Evolutionary conservation across 1,140 invertebrate species (phyloP).

Genomic region (Nephila pilipes): DNA sequence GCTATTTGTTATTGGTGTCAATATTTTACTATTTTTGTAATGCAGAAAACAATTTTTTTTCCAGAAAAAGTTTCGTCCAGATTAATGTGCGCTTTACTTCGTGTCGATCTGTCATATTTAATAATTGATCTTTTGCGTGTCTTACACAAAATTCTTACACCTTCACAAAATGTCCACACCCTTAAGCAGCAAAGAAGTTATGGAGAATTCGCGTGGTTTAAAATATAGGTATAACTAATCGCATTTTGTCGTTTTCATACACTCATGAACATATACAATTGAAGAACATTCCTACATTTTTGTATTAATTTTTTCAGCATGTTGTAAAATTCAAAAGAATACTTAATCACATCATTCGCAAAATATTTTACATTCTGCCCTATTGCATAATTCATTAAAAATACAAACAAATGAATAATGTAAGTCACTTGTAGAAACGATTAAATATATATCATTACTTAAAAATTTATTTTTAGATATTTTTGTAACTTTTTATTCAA

Average conservation of each 20-base stretch:
- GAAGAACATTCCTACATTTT: too few relatives aligned
- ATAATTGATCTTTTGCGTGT: constrained; percentile 17
- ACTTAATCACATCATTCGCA: too few relatives aligned
- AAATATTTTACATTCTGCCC: too few relatives aligned
- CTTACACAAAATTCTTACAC: neutral
- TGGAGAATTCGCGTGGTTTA: constrained; percentile 5
- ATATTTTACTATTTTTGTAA: neutral
- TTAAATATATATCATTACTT: too few relatives aligned
- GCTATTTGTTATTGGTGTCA: neutral
- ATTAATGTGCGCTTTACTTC: neutral
- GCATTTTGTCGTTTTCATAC: neutral
- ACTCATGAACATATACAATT: neutral
- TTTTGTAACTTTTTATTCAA: too few relatives aligned
- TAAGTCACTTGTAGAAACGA: too few relatives aligned
- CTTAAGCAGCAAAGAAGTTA: neutral
- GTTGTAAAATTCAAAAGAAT: too few relatives aligned
- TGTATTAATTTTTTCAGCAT: too few relatives aligned
- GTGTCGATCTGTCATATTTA: neutral
- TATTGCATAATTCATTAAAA: too few relatives aligned
- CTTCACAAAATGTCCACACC: neutral
- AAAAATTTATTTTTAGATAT: too few relatives aligned
- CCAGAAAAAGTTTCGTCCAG: neutral
- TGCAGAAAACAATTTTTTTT: neutral
- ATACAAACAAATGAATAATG: too few relatives aligned
- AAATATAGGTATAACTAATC: neutral